A percentile compares a stretch with the other conserved stretches of the same genome.
These are phyloP conservation scores for Chascanopsetta lugubris DNA, from an alignment of 2,113 vertebrate genomes.

Conservation along the genomic window DNA sequence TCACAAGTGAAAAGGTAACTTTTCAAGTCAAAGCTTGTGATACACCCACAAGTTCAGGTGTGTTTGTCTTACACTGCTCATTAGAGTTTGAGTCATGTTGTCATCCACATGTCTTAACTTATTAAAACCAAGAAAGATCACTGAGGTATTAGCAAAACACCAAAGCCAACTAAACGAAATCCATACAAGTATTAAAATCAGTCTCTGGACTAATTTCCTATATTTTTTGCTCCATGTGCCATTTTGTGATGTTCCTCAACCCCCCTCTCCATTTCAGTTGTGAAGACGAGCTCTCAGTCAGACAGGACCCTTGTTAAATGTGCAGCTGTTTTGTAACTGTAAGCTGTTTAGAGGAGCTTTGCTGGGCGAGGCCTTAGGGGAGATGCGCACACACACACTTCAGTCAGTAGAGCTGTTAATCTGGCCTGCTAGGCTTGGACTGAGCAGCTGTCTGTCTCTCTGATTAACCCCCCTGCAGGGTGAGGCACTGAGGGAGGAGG, in stretches of 20 bases:
- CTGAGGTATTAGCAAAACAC: too few species aligned
- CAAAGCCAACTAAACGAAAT: too few species aligned
- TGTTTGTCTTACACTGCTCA: neutral
- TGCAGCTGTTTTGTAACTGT: conserved; percentile 72
- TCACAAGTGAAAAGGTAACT: neutral
- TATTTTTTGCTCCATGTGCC: neutral
- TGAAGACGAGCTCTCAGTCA: conserved; percentile 39
- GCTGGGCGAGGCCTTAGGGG: conserved; percentile 50
- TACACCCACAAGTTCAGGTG: neutral
- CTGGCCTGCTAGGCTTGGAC: conserved; percentile 55
- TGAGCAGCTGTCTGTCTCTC: conserved; percentile 69
- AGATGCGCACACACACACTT: conserved; percentile 46
- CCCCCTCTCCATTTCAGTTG: conserved; percentile 46
- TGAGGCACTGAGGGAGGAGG: conserved; percentile 6
- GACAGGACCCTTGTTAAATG: conserved; percentile 66
- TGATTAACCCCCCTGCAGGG: conserved; percentile 62
- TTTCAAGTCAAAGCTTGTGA: neutral
- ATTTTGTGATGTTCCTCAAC: conserved; percentile 31
- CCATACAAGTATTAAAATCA: neutral
- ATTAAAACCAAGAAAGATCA: neutral
- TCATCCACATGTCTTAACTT: neutral
- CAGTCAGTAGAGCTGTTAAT: conserved; percentile 66
- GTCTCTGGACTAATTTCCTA: neutral
- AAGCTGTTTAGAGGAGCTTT: conserved; percentile 76
- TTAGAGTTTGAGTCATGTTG: neutral